These are phyloP conservation scores for Melanocharis versteri DNA, from an alignment of 2,113 vertebrate species.

Conservation along the genomic window DNA sequence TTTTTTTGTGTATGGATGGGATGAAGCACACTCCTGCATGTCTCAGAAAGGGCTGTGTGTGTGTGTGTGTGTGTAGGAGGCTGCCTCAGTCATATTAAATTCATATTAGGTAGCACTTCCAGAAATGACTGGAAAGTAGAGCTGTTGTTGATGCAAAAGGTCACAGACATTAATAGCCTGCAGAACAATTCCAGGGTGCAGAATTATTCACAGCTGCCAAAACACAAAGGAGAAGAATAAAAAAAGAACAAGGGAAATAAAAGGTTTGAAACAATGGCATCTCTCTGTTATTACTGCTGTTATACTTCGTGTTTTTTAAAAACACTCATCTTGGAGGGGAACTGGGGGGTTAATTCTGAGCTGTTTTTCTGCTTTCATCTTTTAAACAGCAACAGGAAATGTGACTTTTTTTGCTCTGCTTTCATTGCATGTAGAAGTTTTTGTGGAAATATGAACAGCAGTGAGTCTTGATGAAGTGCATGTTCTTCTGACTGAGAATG, in stretches of 20 bases:
- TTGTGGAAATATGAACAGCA: not conserved
- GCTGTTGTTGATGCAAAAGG: conserved; percentile 36
- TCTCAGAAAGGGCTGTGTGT: not conserved
- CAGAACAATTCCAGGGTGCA: not conserved
- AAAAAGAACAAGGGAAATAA: not conserved
- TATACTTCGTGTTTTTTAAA: not conserved
- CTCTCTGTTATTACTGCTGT: not conserved
- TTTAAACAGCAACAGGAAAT: not conserved
- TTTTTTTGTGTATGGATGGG: not conserved
- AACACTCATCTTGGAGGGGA: not conserved
- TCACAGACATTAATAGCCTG: conserved; percentile 14
- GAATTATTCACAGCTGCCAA: conserved; percentile 39
- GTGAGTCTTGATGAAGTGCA: not conserved
- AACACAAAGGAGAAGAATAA: not conserved
- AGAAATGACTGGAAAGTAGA: not conserved
- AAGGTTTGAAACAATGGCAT: conserved; percentile 5
- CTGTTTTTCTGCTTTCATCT: not conserved
- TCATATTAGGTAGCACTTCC: conserved; percentile 10
- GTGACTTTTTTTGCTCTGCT: not conserved
- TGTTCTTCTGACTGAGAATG: not conserved
- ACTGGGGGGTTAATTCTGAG: not conserved
- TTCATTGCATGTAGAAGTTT: not conserved
- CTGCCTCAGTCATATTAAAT: not conserved
- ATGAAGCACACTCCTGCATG: not conserved
- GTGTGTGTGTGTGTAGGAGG: not conserved